Percentiles rank a stretch among this genome's conserved stretches.
Conservation (phyloP, 1,140 invertebrate genomes). For the Triops longicaudatus region DNA sequence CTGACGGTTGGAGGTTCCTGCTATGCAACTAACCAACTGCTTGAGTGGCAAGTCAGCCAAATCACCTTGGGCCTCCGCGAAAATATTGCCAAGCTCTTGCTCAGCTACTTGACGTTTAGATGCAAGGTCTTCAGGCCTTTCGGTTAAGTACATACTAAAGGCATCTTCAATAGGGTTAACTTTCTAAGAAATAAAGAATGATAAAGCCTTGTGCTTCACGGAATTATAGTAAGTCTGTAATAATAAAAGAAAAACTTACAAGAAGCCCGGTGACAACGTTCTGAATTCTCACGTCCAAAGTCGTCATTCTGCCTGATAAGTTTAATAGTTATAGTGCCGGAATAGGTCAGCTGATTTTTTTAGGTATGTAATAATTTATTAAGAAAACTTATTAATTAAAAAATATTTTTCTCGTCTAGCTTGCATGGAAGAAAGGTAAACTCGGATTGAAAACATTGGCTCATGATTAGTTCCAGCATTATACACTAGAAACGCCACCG, state of each 20-base stretch:
- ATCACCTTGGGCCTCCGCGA: conserved; percentile 50
- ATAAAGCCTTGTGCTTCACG: background rate
- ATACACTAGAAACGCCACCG: no score
- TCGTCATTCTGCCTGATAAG: background rate
- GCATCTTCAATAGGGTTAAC: conserved; percentile 76
- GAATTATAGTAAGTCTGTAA: background rate
- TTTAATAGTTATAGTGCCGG: no score
- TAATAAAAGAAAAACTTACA: background rate
- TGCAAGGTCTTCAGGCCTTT: conserved; percentile 55
- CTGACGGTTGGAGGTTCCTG: conserved; percentile 57
- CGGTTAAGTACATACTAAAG: conserved; percentile 72
- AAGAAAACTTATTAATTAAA: no score
- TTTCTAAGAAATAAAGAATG: conserved; percentile 46
- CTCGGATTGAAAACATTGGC: no score
- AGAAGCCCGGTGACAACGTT: conserved; percentile 12
- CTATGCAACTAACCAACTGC: conserved; percentile 58
- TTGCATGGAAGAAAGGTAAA: no score
- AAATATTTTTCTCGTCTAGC: no score
- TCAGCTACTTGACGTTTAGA: conserved; percentile 56
- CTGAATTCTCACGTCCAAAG: conserved; percentile 6
- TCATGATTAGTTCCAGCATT: no score
- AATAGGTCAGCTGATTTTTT: no score
- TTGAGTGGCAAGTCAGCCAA: conserved; percentile 59
- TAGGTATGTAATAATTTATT: no score
- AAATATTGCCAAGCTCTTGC: conserved; percentile 46